Conservation (phyloP, 2,113 vertebrate genomes). For the Channa maculata region DNA sequence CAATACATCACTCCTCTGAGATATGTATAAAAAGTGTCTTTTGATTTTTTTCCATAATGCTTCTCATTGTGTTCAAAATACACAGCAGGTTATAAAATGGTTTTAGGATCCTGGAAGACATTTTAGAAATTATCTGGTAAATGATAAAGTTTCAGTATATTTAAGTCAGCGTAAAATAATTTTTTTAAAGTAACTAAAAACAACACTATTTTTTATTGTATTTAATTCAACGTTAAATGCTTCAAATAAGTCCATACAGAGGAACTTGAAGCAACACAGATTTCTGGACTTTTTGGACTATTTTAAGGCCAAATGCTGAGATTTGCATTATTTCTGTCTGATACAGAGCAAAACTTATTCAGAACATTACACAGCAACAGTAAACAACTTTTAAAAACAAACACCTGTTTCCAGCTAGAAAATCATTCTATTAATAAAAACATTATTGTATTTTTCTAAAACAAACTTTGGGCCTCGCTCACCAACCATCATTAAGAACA, state of each 20-base stretch:
- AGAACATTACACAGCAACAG: slow-evolving; percentile 27
- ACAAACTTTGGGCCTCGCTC: background rate
- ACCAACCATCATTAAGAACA: no score
- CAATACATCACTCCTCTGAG: slow-evolving; percentile 44
- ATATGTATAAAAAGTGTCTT: slow-evolving; percentile 23
- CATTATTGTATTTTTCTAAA: background rate
- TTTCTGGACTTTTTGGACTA: slow-evolving; percentile 17
- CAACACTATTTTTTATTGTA: background rate
- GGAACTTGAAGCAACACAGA: slow-evolving; percentile 36
- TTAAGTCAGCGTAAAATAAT: slow-evolving; percentile 17
- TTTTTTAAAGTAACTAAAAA: slow-evolving; percentile 26
- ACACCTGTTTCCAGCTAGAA: slow-evolving; percentile 1
- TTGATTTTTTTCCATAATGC: background rate
- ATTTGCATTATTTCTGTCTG: slow-evolving; percentile 18
- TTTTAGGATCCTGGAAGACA: slow-evolving; percentile 51
- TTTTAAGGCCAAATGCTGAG: slow-evolving; percentile 35
- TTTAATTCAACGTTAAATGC: slow-evolving; percentile 20
- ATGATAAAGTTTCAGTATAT: slow-evolving; percentile 18
- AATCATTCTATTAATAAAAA: slow-evolving; percentile 10
- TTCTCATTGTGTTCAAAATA: background rate
- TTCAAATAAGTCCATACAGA: slow-evolving; percentile 11
- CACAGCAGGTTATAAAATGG: slow-evolving; percentile 29
- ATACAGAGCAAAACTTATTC: slow-evolving; percentile 13
- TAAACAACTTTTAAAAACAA: slow-evolving; percentile 1
- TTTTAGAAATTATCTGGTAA: slow-evolving; percentile 15